A percentile compares a stretch with the other conserved stretches of the same genome.
Evolutionary conservation across 2,797 vertebrate genomes (phyloP).

Genomic region (Arctocebus calabarensis): DNA sequence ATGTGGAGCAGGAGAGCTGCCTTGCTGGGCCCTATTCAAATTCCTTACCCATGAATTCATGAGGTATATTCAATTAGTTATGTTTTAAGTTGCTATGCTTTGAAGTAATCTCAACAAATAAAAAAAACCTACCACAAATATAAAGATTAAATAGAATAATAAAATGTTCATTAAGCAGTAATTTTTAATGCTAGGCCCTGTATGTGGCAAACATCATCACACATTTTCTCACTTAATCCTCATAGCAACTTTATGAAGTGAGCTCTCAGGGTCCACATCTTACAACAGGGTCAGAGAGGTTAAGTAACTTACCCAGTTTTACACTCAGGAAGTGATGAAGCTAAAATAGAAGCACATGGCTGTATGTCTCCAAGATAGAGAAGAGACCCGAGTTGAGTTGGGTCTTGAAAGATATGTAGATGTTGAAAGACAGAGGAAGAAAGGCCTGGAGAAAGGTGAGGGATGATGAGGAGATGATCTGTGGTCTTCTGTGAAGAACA

Average conservation of each 20-base stretch:
- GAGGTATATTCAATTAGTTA: background rate
- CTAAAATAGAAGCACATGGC: background rate
- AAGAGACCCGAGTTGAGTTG: background rate
- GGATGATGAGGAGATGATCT: background rate
- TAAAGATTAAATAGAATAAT: constrained; percentile 46
- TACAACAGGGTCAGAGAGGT: background rate
- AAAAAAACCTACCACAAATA: background rate
- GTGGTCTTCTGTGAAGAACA: background rate
- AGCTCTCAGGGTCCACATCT: background rate
- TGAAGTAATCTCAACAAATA: constrained; percentile 53
- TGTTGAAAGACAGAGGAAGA: background rate
- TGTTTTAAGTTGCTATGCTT: constrained; percentile 7
- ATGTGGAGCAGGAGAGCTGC: background rate
- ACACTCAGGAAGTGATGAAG: background rate
- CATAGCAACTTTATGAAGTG: background rate
- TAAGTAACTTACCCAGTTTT: constrained; percentile 8
- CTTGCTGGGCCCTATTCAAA: background rate
- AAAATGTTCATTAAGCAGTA: constrained; percentile 39
- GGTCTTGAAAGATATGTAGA: background rate
- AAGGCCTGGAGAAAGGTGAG: background rate
- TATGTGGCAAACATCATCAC: background rate
- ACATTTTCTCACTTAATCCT: background rate
- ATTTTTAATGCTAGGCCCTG: constrained; percentile 1
- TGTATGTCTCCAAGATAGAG: background rate
- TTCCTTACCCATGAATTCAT: background rate